Evolutionary conservation across 2,888 invertebrate species (phyloP).

Genomic region (Byasa hedistus): DNA sequence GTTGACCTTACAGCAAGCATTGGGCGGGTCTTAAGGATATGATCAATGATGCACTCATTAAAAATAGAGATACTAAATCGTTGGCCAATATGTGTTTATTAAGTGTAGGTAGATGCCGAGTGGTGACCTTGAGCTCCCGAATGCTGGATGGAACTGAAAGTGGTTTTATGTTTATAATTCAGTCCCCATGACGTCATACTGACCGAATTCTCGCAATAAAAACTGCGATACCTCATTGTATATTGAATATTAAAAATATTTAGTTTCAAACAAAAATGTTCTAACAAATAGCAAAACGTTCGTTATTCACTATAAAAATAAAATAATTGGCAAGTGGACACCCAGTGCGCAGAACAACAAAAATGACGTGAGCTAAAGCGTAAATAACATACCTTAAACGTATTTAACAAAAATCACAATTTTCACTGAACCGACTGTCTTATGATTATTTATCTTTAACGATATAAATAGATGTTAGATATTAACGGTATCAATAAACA

Average conservation of each 20-base stretch:
- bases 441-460: conserved; percentile 38
- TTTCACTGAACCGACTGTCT: conserved; percentile 42
- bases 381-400: conserved; percentile 63
- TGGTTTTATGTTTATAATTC: conserved; percentile 74
- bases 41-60: conserved; percentile 54
- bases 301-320: conserved; percentile 24
- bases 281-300: not conserved
- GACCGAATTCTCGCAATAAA: conserved; percentile 61
- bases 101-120: conserved; percentile 56
- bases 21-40: conserved; percentile 64
- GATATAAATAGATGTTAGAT: conserved; percentile 37
- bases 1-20: conserved; percentile 39
- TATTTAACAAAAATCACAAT: conserved; percentile 43
- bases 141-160: conserved; percentile 65
- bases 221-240: conserved; percentile 39
- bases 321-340: conserved; percentile 49
- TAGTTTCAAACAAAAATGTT: not conserved
- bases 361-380: conserved; percentile 56
- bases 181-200: conserved; percentile 72
- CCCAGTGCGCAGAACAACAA: conserved; percentile 53
- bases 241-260: not conserved
- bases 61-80: conserved; percentile 65
- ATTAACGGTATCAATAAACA: conserved; percentile 45
- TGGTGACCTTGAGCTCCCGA: conserved; percentile 71
- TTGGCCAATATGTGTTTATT: conserved; percentile 69